Base-by-base conservation (phyloP, 2,113 vertebrate genomes). In the Miniopterus natalensis region DNA sequence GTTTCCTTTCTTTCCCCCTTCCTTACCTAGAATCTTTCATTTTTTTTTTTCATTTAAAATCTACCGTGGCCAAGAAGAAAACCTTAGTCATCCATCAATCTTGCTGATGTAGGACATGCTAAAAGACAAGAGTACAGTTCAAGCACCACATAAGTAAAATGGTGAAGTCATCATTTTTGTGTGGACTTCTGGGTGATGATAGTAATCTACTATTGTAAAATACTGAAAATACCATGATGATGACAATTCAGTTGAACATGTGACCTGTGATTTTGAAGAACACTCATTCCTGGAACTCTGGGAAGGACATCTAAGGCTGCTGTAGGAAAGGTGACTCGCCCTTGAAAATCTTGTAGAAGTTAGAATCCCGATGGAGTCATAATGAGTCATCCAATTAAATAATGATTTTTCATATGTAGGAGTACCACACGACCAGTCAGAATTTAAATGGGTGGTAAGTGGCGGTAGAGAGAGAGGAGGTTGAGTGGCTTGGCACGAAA, bases 21-120 rank as follows among this genome's bases (percentile, higher is more conserved):
- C 9, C 18, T 61, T n/a, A 61, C 18, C 47, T 21, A 55, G 31
- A 18, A 49, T 12, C 1, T 70, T 94, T 80, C 25, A 11, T 55
- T 6, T 74, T 6, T 80, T 66, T 95, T 66, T 95, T 94, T 94
- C 31, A 84, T n/a, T 84, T 83, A 78, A 73, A 78, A 90, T 70
- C 61, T 61, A 42, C 45, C 15, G 49, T 68, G 79, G n/a, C 57
- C 80, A 90, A 79, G 51, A 92, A 79, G 40, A 74, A 27, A 88
- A 47, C 1, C 13, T 29, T 1, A 6, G 36, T 45, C 6, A 45
- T 29, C 78, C 79, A 55, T 66, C 51, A 78, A 36, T 36, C 36
- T 36, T 9, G 85, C 2, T 27, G 11, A 42, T 12, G 20, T 7
- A 68, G 36, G 36, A 20, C 2, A 45, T 68, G 18, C 18, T 31